These are phyloP conservation scores for Montipora capricornis DNA, from an alignment of 64 coral and sea anemone genomes.

Conservation along the genomic window DNA sequence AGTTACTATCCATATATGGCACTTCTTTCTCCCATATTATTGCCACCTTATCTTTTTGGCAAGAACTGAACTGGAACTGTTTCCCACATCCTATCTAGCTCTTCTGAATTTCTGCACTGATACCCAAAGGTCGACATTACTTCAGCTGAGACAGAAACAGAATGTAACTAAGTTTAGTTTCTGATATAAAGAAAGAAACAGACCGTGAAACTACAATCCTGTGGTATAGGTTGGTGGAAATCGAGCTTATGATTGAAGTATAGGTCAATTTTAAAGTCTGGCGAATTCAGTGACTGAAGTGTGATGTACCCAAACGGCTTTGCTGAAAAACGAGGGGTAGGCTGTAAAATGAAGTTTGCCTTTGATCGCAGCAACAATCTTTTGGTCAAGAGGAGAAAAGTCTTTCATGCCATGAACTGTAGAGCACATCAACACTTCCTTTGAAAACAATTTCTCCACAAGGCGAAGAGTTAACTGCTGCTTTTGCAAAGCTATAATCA, in stretches of 20 bases:
- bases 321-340: no score
- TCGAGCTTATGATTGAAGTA: no score
- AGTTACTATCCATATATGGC: constrained; percentile 2
- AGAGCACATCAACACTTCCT: no score
- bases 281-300: no score
- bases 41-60: background rate
- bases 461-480: background rate
- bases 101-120: background rate
- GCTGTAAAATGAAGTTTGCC: background rate
- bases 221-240: no score
- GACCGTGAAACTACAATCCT: no score
- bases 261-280: no score
- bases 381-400: background rate
- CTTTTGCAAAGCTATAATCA: background rate
- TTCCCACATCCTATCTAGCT: background rate
- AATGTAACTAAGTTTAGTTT: background rate
- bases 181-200: background rate
- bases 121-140: background rate
- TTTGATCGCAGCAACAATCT: background rate
- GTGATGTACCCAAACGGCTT: no score
- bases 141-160: background rate
- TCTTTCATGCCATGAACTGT: no score
- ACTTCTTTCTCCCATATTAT: constrained; percentile 3
- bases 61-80: background rate
- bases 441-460: background rate